Base-by-base conservation (phyloP, 2,888 invertebrate species). In the Tyria jacobaeae region DNA sequence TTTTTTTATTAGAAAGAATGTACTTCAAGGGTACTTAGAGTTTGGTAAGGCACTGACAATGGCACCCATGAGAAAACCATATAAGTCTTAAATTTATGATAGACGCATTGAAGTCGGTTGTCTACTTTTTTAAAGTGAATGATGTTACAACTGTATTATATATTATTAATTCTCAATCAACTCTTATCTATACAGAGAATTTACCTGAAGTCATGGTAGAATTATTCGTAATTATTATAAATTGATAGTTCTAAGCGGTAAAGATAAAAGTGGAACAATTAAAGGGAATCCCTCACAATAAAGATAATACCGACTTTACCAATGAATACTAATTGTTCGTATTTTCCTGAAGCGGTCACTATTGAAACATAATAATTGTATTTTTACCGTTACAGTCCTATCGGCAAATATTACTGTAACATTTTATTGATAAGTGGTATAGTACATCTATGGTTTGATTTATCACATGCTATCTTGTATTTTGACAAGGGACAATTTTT, bases 311-410 rank as follows among this genome's bases (percentile, higher is more conserved):
- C 17, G 44, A 53, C 47, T 70, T 55, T 17, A 60, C 35, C 21
- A 39, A 49, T 57, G 50, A 21, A 54, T 1, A 31, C 24, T 49
- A 34, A 41, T 51, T 27, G 44, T 17, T 41, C n/a, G 27, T 50
- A 53, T 73, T 73, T 75, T 69, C 75, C 75, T 66, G 51, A 15
- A 51, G 14, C 44, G 44, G 35, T 52, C 21, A 44, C 12, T 21
- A 21, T 25, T 2, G 57, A 44, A 50, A 57, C 44, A 60, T n/a
- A 74, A 71, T 54, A 35, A 41, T 50, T 51, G 52, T 51, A 24
- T 57, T 35, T 56, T 52, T 47, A 21, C 53, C 55, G 34, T n/a
- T 48, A 51, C 9, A 52, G 57, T 61, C 37, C 9, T 60, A 62
- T 57, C 58, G 67, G 74, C 64, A 73, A 72, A 66, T 48, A 25